Evolutionary conservation across 2,888 invertebrate genomes (phyloP).

Genomic region (Eurytoma californica): DNA sequence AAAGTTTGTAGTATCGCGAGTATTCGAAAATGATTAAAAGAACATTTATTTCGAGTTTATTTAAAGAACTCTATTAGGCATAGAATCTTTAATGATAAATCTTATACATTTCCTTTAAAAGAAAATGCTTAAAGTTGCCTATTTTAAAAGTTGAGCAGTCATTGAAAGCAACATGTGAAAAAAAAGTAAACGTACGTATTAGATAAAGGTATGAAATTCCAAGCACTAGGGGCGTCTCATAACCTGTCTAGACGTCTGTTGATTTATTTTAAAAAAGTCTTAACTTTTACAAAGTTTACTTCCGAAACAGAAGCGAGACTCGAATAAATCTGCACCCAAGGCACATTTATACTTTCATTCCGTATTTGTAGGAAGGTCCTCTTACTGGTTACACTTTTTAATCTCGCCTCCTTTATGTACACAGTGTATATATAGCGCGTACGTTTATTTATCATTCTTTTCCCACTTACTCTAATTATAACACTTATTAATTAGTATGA

Average conservation of each 20-base stretch:
- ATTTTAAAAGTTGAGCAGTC: no score
- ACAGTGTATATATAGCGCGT: conserved; percentile 39
- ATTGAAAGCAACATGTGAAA: background rate
- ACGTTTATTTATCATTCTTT: conserved; percentile 6
- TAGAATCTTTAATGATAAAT: no score
- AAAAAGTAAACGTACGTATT: background rate
- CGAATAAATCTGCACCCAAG: conserved; percentile 70
- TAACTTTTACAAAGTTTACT: conserved; percentile 3
- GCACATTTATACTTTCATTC: conserved; percentile 74
- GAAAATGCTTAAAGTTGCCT: no score
- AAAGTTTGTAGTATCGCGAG: background rate
- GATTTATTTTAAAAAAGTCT: conserved; percentile 60
- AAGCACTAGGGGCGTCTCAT: conserved; percentile 62
- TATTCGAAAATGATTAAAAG: background rate
- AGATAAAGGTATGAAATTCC: conserved; percentile 63
- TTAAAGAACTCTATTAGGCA: no score
- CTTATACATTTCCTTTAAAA: no score
- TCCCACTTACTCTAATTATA: conserved; percentile 29
- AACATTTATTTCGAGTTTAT: background rate
- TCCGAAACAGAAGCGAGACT: conserved; percentile 20
- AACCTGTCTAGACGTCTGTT: conserved; percentile 55
- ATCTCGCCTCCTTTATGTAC: conserved; percentile 47
- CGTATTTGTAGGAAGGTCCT: conserved; percentile 67
- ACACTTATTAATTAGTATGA: conserved; percentile 45
- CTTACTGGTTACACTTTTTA: conserved; percentile 58